Evolutionary conservation across 1,140 invertebrate genomes (phyloP), one percentile per base, ranked within the genome.

Genomic region (Dinoponera quadriceps): DNA sequence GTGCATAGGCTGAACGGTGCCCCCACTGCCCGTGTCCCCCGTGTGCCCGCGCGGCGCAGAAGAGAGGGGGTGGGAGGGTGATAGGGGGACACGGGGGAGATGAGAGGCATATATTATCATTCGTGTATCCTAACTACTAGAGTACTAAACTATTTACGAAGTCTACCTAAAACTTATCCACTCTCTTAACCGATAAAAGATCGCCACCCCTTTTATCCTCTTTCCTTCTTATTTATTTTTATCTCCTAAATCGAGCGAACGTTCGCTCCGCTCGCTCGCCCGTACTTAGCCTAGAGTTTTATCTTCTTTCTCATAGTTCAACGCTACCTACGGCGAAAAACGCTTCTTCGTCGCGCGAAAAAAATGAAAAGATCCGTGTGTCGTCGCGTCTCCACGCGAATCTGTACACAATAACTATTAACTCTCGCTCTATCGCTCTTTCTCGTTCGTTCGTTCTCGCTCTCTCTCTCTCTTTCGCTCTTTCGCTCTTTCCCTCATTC

Each of bases 1-100:
- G 89, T 93, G 91, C 91, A 88, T 91, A 89, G 91, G 91, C 91
- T 92, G 88, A 91, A 92, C 91, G 90, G 90, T 91, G 86, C 83
- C 86, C 85, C 86, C 60, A 44, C 38, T 71, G 82, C 77, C 81
- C 59, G 71, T 86, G 78, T 25, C 57, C 69, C n/a, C 69, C 65
- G 57, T 75, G 38, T 69, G 57, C 63, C 75, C 38, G 60, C 54
- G 66, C 18, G 68, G 71, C 66, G 22, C 22, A 69, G 48, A 78
- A 72, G 71, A 73, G 88, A 86, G 90, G 90, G 90, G 90, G 85
- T 87, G 38, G 38, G 9, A 9, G 38, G 38, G 38, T 44, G 9
- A 44, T 55, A 71, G 65, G 51, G n/a, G 65, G 75, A 80, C 75
- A 71, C 75, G 51, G 65, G 54, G 54, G 14, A 44, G 38, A 80